A percentile compares a stretch with the other conserved stretches of the same genome.
Conservation (phyloP, 1,140 invertebrate genomes). For the Epicauta chinensis region DNA sequence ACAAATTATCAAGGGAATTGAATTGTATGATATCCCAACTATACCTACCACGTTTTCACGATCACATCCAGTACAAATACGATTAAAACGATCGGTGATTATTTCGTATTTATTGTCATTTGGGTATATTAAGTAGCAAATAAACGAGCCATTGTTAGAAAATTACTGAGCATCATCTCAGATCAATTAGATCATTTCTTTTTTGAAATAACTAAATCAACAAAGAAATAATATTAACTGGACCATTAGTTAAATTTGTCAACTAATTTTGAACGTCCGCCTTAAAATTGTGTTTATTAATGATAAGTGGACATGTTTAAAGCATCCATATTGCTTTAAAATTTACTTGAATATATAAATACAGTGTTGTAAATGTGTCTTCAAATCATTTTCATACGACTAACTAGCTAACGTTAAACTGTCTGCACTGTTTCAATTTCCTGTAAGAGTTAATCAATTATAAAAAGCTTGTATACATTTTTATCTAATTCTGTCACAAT, state of each 20-base stretch:
- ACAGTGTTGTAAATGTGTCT: slow-evolving; percentile 23
- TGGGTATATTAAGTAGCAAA: slow-evolving; percentile 3
- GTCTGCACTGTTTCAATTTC: slow-evolving; percentile 21
- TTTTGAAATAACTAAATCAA: not conserved
- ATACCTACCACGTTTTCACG: not conserved
- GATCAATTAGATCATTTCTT: not conserved
- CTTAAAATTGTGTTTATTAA: slow-evolving; percentile 11
- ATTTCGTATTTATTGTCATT: slow-evolving; percentile 4
- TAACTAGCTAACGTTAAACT: slow-evolving; percentile 25
- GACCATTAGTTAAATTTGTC: slow-evolving; percentile 3
- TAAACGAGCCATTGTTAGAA: slow-evolving; percentile 8
- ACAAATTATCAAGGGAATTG: not conserved
- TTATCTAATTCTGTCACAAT: too few species aligned
- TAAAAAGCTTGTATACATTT: too few species aligned
- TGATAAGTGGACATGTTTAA: slow-evolving; percentile 18
- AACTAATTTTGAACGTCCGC: slow-evolving; percentile 13
- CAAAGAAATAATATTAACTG: not conserved
- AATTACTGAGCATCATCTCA: not conserved
- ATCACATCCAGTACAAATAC: slow-evolving; percentile 13
- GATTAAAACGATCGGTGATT: slow-evolving; percentile 9
- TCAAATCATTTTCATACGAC: slow-evolving; percentile 18
- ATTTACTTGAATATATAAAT: slow-evolving; percentile 14
- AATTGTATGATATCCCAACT: too few species aligned
- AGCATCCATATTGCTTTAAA: slow-evolving; percentile 3
- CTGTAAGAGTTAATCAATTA: not conserved